phyloP scores from a whole-genome alignment of 2,888 invertebrate genomes.

The Machimus rusticus region DNA sequence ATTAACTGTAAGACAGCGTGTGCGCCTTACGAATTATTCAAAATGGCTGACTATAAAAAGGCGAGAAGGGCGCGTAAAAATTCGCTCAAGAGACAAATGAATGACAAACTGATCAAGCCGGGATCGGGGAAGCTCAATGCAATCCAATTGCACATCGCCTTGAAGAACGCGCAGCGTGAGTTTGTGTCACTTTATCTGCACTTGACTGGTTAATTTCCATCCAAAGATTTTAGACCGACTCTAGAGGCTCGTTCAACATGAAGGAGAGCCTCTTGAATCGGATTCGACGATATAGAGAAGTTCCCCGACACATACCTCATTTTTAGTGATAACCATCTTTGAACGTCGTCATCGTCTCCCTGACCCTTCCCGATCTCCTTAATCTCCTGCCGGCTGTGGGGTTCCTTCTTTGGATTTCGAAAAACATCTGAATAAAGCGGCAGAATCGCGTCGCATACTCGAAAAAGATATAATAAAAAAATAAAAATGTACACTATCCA shows the following conservation, averaged over 20 bases:
- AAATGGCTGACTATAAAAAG: conserved; percentile 39
- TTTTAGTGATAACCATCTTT: conserved; percentile 12
- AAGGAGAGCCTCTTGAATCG: neutral
- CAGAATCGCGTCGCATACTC: neutral
- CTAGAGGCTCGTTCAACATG: neutral
- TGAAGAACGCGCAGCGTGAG: conserved; percentile 7
- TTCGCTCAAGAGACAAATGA: conserved; percentile 45
- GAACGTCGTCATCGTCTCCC: neutral
- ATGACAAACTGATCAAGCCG: conserved; percentile 47
- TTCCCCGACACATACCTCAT: conserved; percentile 17
- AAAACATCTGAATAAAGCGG: neutral
- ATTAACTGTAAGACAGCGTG: conserved; percentile 1
- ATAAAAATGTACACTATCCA: neutral
- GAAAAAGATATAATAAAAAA: neutral
- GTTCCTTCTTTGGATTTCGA: neutral
- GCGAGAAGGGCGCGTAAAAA: neutral
- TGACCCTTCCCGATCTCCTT: neutral
- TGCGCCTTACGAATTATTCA: conserved; percentile 10
- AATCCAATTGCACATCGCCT: conserved; percentile 19
- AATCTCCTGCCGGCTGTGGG: neutral
- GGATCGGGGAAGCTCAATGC: neutral
- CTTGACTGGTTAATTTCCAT: conserved; percentile 47
- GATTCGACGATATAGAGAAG: neutral
- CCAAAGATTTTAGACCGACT: conserved; percentile 5
- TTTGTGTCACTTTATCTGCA: conserved; percentile 41